These are phyloP conservation scores for Naso thynnoides DNA, from an alignment of 2,797 vertebrate genomes.

Conservation along the genomic window DNA sequence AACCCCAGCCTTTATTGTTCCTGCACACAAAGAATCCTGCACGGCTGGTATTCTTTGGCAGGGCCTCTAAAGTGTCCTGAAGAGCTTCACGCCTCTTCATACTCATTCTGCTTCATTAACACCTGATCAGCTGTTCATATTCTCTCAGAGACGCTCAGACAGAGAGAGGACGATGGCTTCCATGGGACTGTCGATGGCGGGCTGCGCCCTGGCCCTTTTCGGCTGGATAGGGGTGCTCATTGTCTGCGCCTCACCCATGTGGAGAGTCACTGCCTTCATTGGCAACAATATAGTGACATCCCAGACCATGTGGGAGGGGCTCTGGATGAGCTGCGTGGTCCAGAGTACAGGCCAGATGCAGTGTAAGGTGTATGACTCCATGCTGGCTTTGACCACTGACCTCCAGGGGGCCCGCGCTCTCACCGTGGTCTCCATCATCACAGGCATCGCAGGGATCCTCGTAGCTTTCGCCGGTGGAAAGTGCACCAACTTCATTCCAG, in stretches of 20 bases:
- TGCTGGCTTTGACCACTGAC: slow-evolving; percentile 78
- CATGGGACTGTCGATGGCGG: slow-evolving; percentile 78
- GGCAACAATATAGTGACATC: slow-evolving; percentile 82
- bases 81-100: slow-evolving; percentile 57
- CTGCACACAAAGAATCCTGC: slow-evolving; percentile 66
- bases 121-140: slow-evolving; percentile 6
- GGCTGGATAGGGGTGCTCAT: slow-evolving; percentile 81
- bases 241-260: slow-evolving; percentile 75
- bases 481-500: slow-evolving; percentile 86
- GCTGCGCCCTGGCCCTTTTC: slow-evolving; percentile 68
- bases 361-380: slow-evolving; percentile 84
- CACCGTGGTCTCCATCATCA: slow-evolving; percentile 79
- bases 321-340: slow-evolving; percentile 86
- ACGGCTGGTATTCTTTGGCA: slow-evolving; percentile 55
- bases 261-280: slow-evolving; percentile 82
- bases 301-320: slow-evolving; percentile 82
- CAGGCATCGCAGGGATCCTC: slow-evolving; percentile 73
- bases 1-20: slow-evolving; percentile 55
- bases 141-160: slow-evolving; percentile 14
- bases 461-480: slow-evolving; percentile 82
- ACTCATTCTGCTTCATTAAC: slow-evolving; percentile 19
- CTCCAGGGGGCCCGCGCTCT: slow-evolving; percentile 81
- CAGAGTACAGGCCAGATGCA: slow-evolving; percentile 86
- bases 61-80: slow-evolving; percentile 25
- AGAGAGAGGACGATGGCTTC: slow-evolving; percentile 70